phyloP scores from a whole-genome alignment of 2,113 vertebrate genomes.

The Hydrochoerus hydrochaeris region DNA sequence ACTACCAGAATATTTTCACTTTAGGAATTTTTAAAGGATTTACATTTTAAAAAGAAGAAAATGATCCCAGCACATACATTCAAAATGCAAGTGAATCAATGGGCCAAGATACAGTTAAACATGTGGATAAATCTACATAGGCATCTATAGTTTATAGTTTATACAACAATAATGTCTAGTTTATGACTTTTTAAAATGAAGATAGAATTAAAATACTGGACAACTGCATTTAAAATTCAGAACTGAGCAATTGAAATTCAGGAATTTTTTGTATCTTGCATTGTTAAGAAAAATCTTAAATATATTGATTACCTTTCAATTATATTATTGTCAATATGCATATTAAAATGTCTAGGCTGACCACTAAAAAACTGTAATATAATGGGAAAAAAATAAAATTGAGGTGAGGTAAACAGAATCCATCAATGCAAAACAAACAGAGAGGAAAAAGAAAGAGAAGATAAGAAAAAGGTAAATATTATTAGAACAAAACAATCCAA shows the following conservation, averaged over 20 bases:
- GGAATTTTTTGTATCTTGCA: background rate
- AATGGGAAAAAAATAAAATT: background rate
- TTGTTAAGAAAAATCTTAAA: slow-evolving; percentile 6
- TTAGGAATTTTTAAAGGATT: background rate
- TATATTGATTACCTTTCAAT: background rate
- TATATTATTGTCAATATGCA: slow-evolving; percentile 22
- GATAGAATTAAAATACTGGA: slow-evolving; percentile 29
- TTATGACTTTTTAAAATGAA: background rate
- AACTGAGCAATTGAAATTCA: background rate
- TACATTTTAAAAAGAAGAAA: slow-evolving; percentile 34
- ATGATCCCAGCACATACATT: background rate
- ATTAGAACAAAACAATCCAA: background rate
- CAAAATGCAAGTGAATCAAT: background rate
- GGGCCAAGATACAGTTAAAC: background rate
- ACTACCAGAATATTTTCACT: background rate
- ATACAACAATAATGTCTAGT: background rate
- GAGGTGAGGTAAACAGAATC: background rate
- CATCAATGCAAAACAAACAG: background rate
- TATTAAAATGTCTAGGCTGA: slow-evolving; percentile 19
- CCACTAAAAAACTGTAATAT: background rate
- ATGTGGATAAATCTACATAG: background rate
- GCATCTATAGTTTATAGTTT: background rate
- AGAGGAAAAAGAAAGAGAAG: background rate
- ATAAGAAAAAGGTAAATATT: background rate
- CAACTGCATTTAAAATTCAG: background rate